Base-by-base conservation (phyloP, 2,888 invertebrate genomes). In the Cordilura impudica region DNA sequence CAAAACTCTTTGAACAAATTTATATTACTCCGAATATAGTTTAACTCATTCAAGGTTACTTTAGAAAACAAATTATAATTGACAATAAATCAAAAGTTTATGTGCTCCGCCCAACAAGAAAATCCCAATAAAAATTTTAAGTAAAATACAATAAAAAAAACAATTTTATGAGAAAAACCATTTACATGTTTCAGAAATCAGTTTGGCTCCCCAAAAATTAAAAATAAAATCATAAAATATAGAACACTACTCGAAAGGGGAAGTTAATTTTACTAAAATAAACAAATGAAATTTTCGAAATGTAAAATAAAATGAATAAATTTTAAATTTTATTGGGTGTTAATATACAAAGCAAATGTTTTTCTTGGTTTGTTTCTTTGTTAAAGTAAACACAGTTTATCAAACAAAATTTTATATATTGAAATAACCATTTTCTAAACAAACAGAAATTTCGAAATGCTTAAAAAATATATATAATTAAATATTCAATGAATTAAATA, bases 191-290 rank as follows among this genome's bases (percentile, higher is more conserved):
- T 39, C n/a, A 39, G n/a, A 39, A 39, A 39, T 39, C 35, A 2
- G 12, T 39, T 39, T 39, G 35, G n/a, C 35, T 39, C 35, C 35
- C 35, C 35, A 12, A n/a, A 39, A 39, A 39, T n/a, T n/a, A 39
- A 39, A 39, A 39, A 39, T 2, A 35, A 12, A 39, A 4, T 39
- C 35, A 39, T 39, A 39, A 39, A 39, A n/a, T 1, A 39, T 39
- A n/a, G n/a, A n/a, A n/a, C n/a, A n/a, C n/a, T n/a, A 39, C 14
- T 39, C 4, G 35, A 39, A n/a, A 39, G 35, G 43, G 58, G 60
- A 61, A 74, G 66, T 67, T 53, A 47, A 45, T 67, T 67, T 67
- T 16, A 66, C 49, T 21, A 26, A 45, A 69, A 54, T 18, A 63
- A 67, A 67, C 60, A 67, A 60, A 47, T 61, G 12, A 51, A 23